Conservation (phyloP, 2,797 vertebrate genomes). For the Erethizon dorsatum region DNA sequence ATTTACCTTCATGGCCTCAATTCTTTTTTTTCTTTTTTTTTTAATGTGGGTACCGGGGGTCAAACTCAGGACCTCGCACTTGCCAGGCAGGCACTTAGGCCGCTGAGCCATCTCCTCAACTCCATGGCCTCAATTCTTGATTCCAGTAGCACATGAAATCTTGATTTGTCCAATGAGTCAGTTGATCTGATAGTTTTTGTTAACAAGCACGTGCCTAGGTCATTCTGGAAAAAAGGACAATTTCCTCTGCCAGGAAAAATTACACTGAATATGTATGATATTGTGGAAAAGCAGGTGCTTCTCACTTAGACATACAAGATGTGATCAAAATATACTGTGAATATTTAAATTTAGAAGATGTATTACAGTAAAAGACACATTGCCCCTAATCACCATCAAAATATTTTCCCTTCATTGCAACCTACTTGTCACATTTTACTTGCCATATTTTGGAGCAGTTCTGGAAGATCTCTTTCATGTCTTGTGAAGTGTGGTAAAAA, state of each 20-base stretch:
- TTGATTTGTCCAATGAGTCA: constrained; percentile 41
- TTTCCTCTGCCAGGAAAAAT: neutral
- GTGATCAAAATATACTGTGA: neutral
- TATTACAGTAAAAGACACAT: neutral
- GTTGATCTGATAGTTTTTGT: constrained; percentile 4
- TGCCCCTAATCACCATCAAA: neutral
- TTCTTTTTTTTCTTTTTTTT: neutral
- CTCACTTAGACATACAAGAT: neutral
- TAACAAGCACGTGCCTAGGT: neutral
- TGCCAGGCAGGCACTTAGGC: no score
- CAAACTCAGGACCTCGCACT: no score
- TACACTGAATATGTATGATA: neutral
- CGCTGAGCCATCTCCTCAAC: no score
- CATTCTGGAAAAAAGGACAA: neutral
- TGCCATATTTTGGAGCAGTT: neutral
- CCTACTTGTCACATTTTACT: neutral
- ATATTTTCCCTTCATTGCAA: neutral
- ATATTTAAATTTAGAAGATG: neutral
- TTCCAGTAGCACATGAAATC: constrained; percentile 30
- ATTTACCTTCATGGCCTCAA: neutral
- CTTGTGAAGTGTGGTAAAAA: neutral
- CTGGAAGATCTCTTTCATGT: neutral
- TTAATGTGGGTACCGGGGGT: no score
- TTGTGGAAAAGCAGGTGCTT: neutral
- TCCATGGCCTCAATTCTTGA: neutral